Evolutionary conservation across 2,797 vertebrate genomes (phyloP).

Genomic region (Molossus molossus): DNA sequence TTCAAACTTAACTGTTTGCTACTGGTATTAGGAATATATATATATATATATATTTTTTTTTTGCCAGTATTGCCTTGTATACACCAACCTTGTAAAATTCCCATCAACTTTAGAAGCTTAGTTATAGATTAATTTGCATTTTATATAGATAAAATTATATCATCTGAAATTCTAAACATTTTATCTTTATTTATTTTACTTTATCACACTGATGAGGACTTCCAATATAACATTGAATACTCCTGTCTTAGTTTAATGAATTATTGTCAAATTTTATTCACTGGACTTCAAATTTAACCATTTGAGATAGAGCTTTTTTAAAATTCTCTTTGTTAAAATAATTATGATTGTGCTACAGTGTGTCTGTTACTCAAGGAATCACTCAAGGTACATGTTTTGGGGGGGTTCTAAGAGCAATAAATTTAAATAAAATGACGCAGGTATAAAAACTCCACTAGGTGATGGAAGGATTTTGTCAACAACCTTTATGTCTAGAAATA

Average conservation of each 20-base stretch:
- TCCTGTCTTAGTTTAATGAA: background rate
- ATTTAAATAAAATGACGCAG: background rate
- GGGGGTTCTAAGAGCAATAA: background rate
- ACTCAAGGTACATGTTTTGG: background rate
- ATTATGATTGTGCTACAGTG: background rate
- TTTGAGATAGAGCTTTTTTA: constrained; percentile 8
- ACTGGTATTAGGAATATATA: background rate
- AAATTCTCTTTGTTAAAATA: constrained; percentile 22
- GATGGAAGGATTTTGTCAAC: background rate
- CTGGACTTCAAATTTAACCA: background rate
- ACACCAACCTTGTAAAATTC: background rate
- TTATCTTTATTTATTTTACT: background rate
- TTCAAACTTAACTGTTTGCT: background rate
- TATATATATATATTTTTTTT: too few relatives aligned
- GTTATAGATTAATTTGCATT: background rate
- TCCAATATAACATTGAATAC: background rate
- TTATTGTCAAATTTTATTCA: constrained; percentile 27
- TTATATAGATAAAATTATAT: background rate
- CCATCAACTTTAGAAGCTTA: background rate
- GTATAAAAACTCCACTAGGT: background rate
- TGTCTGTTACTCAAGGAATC: background rate
- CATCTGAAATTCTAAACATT: constrained; percentile 11
- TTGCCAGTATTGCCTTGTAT: background rate
- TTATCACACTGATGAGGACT: background rate
- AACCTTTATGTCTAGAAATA: background rate